phyloP scores from a whole-genome alignment of 1,140 invertebrate genomes.

The Sminthurinus signatus region DNA sequence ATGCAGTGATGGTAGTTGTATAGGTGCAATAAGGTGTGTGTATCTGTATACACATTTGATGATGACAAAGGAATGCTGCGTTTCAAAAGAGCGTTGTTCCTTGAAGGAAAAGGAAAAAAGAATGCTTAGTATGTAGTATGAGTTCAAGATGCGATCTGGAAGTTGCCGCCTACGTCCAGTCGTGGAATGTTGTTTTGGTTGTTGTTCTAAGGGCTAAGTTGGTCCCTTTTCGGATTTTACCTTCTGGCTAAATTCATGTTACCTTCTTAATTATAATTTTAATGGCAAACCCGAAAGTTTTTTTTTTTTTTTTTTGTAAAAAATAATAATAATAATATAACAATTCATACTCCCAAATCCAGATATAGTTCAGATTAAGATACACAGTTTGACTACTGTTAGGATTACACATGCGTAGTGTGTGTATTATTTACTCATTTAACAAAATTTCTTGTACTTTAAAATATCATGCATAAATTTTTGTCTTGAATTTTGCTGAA shows the following conservation, averaged over 20 bases:
- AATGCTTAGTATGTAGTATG: slow-evolving; percentile 3
- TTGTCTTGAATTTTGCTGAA: too few relatives aligned
- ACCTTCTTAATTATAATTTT: slow-evolving; percentile 11
- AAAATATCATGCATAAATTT: too few relatives aligned
- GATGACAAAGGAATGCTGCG: slow-evolving; percentile 9
- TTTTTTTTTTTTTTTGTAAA: too few relatives aligned
- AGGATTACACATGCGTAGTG: too few relatives aligned
- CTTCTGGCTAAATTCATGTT: slow-evolving; percentile 4
- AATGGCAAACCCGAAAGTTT: background rate
- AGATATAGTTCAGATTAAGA: too few relatives aligned
- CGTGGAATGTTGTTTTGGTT: slow-evolving; percentile 28
- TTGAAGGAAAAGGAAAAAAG: slow-evolving; percentile 4
- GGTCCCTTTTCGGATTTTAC: slow-evolving; percentile 3
- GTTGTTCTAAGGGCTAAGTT: slow-evolving; percentile 21
- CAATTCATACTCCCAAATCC: too few relatives aligned
- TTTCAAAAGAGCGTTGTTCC: slow-evolving; percentile 9
- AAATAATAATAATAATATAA: too few relatives aligned
- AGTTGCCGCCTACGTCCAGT: slow-evolving; percentile 30
- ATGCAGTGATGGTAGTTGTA: background rate
- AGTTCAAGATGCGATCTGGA: slow-evolving; percentile 12
- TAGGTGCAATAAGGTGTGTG: background rate
- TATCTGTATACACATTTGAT: background rate
- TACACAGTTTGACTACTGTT: too few relatives aligned
- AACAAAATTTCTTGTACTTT: too few relatives aligned
- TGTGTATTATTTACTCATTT: too few relatives aligned